Conservation (phyloP, 2,113 vertebrate species). For the Dipodomys ordii region DNA sequence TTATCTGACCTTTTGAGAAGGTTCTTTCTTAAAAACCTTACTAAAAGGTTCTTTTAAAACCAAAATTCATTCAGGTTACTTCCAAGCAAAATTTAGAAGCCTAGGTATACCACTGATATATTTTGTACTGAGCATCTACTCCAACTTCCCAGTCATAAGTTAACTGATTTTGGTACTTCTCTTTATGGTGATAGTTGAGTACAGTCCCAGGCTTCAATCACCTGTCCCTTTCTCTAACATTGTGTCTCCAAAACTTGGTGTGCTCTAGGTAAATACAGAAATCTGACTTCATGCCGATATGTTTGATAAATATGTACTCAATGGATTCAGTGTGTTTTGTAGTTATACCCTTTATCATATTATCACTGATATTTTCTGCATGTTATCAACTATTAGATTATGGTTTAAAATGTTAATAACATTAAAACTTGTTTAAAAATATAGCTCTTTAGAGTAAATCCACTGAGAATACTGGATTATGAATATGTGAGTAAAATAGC, state of each 20-base stretch:
- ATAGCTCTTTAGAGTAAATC: neutral
- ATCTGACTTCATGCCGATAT: no score
- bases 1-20: no score
- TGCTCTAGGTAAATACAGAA: neutral
- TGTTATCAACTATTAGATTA: neutral
- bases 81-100: neutral
- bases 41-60: neutral
- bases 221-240: accelerated
- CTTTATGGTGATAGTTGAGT: no score
- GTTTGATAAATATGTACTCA: no score
- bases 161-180: neutral
- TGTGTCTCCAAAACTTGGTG: neutral
- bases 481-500: neutral
- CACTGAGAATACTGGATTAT: neutral
- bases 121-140: neutral
- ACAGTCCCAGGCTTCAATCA: neutral
- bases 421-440: neutral
- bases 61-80: neutral
- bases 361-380: neutral
- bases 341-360: neutral
- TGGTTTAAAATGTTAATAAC: neutral
- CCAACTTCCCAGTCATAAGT: neutral
- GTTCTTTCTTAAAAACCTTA: neutral
- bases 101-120: neutral
- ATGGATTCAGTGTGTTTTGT: neutral